Conservation (phyloP, 2,797 vertebrate genomes). For the Acanthornis magna region DNA sequence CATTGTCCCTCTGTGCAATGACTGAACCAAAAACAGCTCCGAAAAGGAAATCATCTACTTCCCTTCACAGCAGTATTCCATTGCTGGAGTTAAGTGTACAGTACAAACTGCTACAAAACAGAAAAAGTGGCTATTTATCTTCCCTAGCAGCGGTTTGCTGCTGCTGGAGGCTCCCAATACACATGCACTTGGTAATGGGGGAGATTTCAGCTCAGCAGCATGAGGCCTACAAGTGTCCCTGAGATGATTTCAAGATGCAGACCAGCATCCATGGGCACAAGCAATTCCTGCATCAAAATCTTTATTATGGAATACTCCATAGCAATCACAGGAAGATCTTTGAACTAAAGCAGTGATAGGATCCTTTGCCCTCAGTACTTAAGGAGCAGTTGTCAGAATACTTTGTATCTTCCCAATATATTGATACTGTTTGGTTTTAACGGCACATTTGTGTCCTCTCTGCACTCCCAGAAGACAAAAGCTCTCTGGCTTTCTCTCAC, state of each 20-base stretch:
- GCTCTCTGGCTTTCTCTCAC: neutral
- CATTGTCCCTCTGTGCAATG: neutral
- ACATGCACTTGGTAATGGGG: fast-evolving
- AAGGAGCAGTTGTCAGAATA: neutral
- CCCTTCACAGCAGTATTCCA: neutral
- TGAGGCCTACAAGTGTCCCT: neutral
- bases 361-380: neutral
- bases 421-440: neutral
- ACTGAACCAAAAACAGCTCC: neutral
- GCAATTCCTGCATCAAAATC: neutral
- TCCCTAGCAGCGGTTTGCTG: neutral
- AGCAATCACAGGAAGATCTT: neutral
- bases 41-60: neutral
- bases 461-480: neutral
- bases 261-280: neutral
- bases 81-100: neutral
- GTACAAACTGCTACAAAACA: neutral
- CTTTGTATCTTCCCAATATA: neutral
- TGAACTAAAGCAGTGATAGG: neutral
- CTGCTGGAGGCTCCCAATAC: neutral
- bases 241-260: neutral
- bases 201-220: neutral
- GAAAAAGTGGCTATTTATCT: neutral
- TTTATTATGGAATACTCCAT: neutral
- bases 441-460: neutral